These are phyloP conservation scores for Notodonta ziczac DNA, from an alignment of 2,888 invertebrate genomes.

Conservation along the genomic window DNA sequence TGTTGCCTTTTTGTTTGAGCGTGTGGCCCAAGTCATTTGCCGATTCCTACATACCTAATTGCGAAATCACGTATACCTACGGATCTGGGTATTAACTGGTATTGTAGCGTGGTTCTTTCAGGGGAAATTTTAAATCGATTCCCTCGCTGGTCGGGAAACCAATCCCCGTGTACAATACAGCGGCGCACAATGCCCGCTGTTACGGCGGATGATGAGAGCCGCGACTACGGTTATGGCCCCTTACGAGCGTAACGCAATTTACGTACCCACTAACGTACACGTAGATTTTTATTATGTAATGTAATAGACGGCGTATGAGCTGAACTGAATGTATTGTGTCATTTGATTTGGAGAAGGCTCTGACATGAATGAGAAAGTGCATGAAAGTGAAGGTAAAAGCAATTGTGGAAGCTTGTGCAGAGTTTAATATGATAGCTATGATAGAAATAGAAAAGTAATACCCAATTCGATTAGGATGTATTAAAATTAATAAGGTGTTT, in stretches of 20 bases:
- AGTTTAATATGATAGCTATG: no score
- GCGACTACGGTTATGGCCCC: constrained; percentile 62
- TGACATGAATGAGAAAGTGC: not conserved
- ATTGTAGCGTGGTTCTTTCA: constrained; percentile 74
- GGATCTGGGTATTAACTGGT: constrained; percentile 68
- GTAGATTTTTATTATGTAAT: constrained; percentile 6
- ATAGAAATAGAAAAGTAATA: no score
- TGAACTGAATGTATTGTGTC: not conserved
- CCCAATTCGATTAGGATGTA: no score
- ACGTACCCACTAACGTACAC: constrained; percentile 42
- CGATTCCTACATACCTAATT: constrained; percentile 37
- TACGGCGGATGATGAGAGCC: constrained; percentile 70
- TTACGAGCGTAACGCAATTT: constrained; percentile 73
- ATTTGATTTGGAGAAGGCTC: not conserved
- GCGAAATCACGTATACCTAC: constrained; percentile 54
- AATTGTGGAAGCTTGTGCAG: no score
- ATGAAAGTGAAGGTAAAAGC: no score
- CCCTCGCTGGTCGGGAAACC: constrained; percentile 76
- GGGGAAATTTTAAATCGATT: constrained; percentile 81
- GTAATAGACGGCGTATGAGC: not conserved
- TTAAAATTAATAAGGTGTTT: no score
- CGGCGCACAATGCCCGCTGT: constrained; percentile 70
- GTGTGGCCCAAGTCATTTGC: constrained; percentile 1
- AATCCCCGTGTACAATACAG: constrained; percentile 78
- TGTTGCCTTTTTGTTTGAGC: no score